Evolutionary conservation across 1,140 invertebrate genomes (phyloP), one percentile per base, ranked within the genome.

Genomic region (Rhopalosiphum padi): DNA sequence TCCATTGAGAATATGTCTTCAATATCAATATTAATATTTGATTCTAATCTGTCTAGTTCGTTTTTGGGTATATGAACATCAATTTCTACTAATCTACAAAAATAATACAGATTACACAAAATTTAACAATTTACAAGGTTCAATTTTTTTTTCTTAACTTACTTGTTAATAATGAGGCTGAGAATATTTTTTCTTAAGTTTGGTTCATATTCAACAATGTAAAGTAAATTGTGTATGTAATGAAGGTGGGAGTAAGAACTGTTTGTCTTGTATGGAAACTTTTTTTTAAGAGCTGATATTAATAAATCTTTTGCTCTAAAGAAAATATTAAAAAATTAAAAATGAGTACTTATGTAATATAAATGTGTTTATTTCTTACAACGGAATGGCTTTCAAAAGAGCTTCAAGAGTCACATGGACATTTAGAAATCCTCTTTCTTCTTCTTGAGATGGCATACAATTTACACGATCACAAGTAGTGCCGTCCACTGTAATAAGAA

Each of bases 111-210:
- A 55, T 43, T n/a, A 60, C 2, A n/a, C 1, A 25, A 77, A 15
- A 77, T 41, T 25, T 60, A 68, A 82, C 35, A 8, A 11, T 68
- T 25, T 22, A 37, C 22, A 21, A 0, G 22, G 41, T 90, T 25
- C 1, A 48, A 90, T 23, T 68, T 48, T n/a, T 88, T 87, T 83
- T 46, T 93, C 1, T 83, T 2, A 51, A 94, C 94, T 95, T 96
- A 97, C 96, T 96, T 97, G 93, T 97, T 96, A 94, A 97, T 96
- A 93, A 97, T 96, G 94, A 97, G 95, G 94, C 96, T 95, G 25
- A 98, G 94, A 88, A 98, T 96, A 37, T 96, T 95, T 91, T 95
- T 95, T 93, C 96, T 95, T 83, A 97, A 95, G 35, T 95, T 95
- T 53, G 97, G 96, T 92, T 97, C 96, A 95, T 97, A 97, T 43